A percentile compares a stretch with the other conserved stretches of the same genome.
phyloP scores from a whole-genome alignment of 2,888 invertebrate genomes.

The Spodoptera exigua region DNA sequence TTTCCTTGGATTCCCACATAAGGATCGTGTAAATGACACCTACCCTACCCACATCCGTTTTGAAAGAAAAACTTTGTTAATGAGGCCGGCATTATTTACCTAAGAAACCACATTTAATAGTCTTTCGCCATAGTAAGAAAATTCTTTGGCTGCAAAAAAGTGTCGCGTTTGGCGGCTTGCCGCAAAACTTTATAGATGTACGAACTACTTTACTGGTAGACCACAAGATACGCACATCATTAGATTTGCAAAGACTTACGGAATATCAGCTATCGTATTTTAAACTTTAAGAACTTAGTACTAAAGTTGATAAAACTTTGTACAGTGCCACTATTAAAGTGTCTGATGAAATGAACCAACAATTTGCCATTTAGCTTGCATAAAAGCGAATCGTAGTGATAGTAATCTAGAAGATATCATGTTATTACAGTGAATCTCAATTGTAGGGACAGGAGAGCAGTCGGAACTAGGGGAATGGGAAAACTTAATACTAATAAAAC shows the following conservation, averaged over 20 bases:
- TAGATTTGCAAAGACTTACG: slow-evolving; percentile 48
- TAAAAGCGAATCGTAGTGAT: slow-evolving; percentile 80
- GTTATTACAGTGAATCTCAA: slow-evolving; percentile 75
- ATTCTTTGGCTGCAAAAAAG: slow-evolving; percentile 51
- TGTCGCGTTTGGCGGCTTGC: slow-evolving; percentile 62
- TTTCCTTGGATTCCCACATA: slow-evolving; percentile 33
- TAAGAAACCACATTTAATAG: slow-evolving; percentile 43
- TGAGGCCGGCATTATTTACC: slow-evolving; percentile 31
- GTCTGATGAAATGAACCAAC: slow-evolving; percentile 76
- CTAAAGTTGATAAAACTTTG: slow-evolving; percentile 60
- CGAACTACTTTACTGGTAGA: slow-evolving; percentile 63
- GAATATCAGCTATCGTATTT: slow-evolving; percentile 37
- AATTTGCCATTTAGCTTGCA: slow-evolving; percentile 86
- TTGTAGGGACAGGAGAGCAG: slow-evolving; percentile 72
- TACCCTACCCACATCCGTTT: slow-evolving; percentile 32
- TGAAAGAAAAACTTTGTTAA: slow-evolving; percentile 29
- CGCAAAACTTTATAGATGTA: slow-evolving; percentile 63
- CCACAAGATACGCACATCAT: slow-evolving; percentile 61
- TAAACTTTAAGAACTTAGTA: slow-evolving; percentile 56
- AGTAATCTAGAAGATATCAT: slow-evolving; percentile 81
- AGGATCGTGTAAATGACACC: slow-evolving; percentile 30
- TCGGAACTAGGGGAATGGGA: background rate
- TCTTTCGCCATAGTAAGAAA: slow-evolving; percentile 48
- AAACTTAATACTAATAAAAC: background rate
- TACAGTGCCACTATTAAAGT: slow-evolving; percentile 63